Base-by-base conservation (phyloP, 2,113 vertebrate species). In the Gobio gobio region DNA sequence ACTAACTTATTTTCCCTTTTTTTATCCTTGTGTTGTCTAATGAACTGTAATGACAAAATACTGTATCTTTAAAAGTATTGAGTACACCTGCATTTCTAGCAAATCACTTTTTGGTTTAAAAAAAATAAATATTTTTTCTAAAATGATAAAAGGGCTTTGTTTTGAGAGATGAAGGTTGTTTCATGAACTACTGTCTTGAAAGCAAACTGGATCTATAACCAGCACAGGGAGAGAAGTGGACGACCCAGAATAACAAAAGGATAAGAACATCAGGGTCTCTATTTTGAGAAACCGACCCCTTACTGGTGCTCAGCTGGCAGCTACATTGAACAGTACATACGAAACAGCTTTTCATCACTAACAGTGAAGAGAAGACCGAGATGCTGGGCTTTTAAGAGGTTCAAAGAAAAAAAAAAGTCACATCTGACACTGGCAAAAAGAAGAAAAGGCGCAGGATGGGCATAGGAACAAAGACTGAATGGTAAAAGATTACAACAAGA, bases 191-290 rank as follows among this genome's bases (percentile, higher is more conserved):
- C 40, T 47, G 70, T 73, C 20, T 73, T 45, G 40, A 45, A 45
- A 45, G 70, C 70, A 45, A 45, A 73, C 2, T 45, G 40, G 10
- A 72, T 72, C 20, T 45, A 40, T 40, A 73, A 45, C 13, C 40
- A 73, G 70, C 70, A 49, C n/a, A 73, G 10, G 22, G 22, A 49
- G n/a, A 74, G 70, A 74, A 49, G n/a, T 74, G 70, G 70, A 74
- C 22, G 10, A 47, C 43, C 12, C 72, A 49, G 72, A 74, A 74
- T 49, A 74, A 74, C 43, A 47, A 49, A 12, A 49, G 40, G 70
- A 74, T 2, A 1, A 47, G 72, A 47, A 73, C 70, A 47, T 73
- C 70, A 73, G 70, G 70, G 40, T 73, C 40, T 73, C 20, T 73
- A 73, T 40, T 73, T 73, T 14, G 70, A 45, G 70, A 73, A 73